Evolutionary conservation across 1,140 invertebrate species (phyloP), one percentile per base, ranked within the genome.

Genomic region (Philopotamus ludificatus): DNA sequence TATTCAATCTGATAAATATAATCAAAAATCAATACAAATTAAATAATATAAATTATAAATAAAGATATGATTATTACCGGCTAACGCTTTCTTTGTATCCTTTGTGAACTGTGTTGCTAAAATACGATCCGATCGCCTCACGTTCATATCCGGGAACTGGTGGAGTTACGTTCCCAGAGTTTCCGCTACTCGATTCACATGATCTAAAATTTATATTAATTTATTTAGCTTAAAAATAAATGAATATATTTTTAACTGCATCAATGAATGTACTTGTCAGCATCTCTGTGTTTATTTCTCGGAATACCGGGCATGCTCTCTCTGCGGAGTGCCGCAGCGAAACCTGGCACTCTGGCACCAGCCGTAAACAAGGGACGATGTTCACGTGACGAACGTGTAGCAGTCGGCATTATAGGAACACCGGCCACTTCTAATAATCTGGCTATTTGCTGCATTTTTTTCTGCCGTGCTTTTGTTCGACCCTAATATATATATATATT

Each of bases 361-460:
- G 79, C 80, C 1, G 79, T 80, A 67, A 87, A 87, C 61, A 87
- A 76, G n/a, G 85, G 81, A 39, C 85, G 78, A 72, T 73, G 78
- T 66, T 71, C 79, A 59, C 63, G 76, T 23, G 58, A 74, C 53
- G 26, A 73, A 28, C 50, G 76, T 15, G 41, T 26, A 2, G 47
- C 20, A 9, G 57, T 25, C 16, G 57, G 57, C 16, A 25, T 51
- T 79, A 60, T 86, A 72, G 79, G 79, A 74, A 74, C 82, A 72
- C 84, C 85, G 0, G 83, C 82, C 63, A 97, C 90, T 73, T 98
- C 95, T 3, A 99, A 80, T 8, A 99, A 80, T 47, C 89, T 86
- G 3, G 93, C 95, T 59, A 99, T 98, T 76, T 96, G 92, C 72
- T 91, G 89, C 89, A 99, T 94, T 77, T 97, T 97, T 73, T 93